Evolutionary conservation across 2,113 vertebrate genomes (phyloP), one percentile per base, ranked within the genome.

Genomic region (Fregetta grallaria): DNA sequence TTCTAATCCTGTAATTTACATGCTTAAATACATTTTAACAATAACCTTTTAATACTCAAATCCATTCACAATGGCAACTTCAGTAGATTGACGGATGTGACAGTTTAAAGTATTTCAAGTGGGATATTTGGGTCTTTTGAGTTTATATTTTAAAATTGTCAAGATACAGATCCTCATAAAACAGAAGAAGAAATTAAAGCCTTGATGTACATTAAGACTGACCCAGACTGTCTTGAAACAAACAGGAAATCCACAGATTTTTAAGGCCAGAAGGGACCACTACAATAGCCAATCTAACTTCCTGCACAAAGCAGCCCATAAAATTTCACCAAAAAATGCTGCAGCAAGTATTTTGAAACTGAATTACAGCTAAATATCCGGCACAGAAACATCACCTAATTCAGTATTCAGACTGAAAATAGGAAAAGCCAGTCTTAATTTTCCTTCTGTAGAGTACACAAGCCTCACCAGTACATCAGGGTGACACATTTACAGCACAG

Each of bases 1-100:
- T 92, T 91, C 85, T 62, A 91, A 91, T 87, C 73, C 83, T 72
- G n/a, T 58, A 81, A 86, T 88, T 88, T 83, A 67, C 44, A 77
- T 21, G 45, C 17, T 61, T 66, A 72, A 91, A 82, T 26, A 82
- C n/a, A 30, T 82, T 82, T 89, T 63, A 86, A 80, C 47, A 83
- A 77, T 66, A 77, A 7, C 20, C 19, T 83, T 86, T 77, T 49
- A 94, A 91, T 66, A 86, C 58, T 70, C 63, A 86, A 92, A 79
- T 30, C 55, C 32, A 53, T 52, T 76, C 71, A 88, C 22, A 44
- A 26, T 94, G 73, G 80, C 53, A 95, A 87, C 76, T 89, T 78
- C 67, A 76, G 15, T 17, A 19, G 29, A 26, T 14, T 15, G 38
- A 84, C 1, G 67, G 80, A 66, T 18, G 47, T 16, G 52, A 63